Conservation (phyloP, 2,888 invertebrate genomes). For the Hecatera dysodea region DNA sequence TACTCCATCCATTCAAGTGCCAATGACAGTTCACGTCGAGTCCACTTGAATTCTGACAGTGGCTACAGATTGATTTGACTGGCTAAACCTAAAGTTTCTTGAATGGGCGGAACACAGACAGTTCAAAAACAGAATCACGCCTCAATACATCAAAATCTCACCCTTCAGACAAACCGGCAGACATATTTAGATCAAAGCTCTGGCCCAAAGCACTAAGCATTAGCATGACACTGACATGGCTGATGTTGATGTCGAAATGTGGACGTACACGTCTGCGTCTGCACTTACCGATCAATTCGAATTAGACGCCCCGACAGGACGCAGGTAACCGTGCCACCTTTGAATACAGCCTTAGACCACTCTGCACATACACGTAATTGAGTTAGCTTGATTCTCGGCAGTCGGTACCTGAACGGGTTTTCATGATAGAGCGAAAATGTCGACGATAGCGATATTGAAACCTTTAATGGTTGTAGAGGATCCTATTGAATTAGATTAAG, state of each 20-base stretch:
- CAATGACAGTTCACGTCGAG: not conserved
- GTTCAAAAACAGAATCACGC: not conserved
- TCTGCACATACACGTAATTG: constrained; percentile 16
- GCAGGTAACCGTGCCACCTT: constrained; percentile 63
- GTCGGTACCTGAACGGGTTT: constrained; percentile 4
- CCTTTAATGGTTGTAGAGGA: not conserved
- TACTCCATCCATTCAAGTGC: not conserved
- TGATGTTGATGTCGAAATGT: constrained; percentile 48
- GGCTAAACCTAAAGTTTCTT: no score
- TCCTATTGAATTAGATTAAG: not conserved
- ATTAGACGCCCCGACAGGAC: constrained; percentile 62
- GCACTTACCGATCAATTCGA: constrained; percentile 66
- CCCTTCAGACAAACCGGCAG: constrained; percentile 24
- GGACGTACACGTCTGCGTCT: constrained; percentile 60
- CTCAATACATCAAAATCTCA: constrained; percentile 10
- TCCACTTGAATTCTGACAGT: no score
- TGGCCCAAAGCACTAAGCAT: constrained; percentile 49
- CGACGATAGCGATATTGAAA: not conserved
- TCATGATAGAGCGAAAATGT: constrained; percentile 4
- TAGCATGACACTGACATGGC: constrained; percentile 57
- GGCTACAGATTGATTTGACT: no score
- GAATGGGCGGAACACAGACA: not conserved
- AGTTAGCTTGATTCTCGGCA: constrained; percentile 22
- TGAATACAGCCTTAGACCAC: constrained; percentile 55
- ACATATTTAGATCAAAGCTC: constrained; percentile 62